phyloP scores from a whole-genome alignment of 2,888 invertebrate species.

The Lissocephala sabroskyi region DNA sequence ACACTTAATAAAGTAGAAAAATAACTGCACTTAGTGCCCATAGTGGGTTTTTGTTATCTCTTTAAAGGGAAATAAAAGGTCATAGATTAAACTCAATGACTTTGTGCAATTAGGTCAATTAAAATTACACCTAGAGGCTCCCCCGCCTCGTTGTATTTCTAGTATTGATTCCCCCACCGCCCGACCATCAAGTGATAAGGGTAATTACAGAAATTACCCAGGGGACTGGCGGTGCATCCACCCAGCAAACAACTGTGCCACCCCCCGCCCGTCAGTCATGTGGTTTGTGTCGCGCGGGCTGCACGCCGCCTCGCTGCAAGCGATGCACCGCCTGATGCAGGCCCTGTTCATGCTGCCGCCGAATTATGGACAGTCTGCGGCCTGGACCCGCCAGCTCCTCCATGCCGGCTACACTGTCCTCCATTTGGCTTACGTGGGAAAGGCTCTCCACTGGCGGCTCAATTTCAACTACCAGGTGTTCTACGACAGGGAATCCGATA shows the following conservation, averaged over 20 bases:
- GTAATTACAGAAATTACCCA: background rate
- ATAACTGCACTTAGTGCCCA: too few relatives aligned
- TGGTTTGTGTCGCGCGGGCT: conserved; percentile 28
- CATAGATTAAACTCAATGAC: too few relatives aligned
- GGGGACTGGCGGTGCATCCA: too few relatives aligned
- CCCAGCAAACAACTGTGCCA: too few relatives aligned
- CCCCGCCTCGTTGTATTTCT: too few relatives aligned
- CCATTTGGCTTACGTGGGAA: conserved; percentile 2
- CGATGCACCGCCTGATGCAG: conserved; percentile 38
- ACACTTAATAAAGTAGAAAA: too few relatives aligned
- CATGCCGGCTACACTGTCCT: conserved; percentile 19
- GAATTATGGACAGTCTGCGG: background rate
- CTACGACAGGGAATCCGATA: conserved; percentile 35
- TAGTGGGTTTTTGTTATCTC: too few relatives aligned
- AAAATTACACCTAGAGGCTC: too few relatives aligned
- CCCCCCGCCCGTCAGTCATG: conserved; percentile 58
- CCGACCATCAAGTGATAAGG: background rate
- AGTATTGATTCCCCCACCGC: too few relatives aligned
- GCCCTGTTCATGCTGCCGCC: conserved; percentile 34
- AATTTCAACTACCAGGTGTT: conserved; percentile 24
- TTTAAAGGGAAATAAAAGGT: too few relatives aligned
- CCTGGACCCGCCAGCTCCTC: background rate
- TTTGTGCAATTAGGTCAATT: conserved; percentile 1
- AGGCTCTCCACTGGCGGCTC: conserved; percentile 21
- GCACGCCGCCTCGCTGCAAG: conserved; percentile 33